Percentiles rank a stretch among this genome's conserved stretches.
phyloP scores from a whole-genome alignment of 2,113 vertebrate species.

The Channa maculata region DNA sequence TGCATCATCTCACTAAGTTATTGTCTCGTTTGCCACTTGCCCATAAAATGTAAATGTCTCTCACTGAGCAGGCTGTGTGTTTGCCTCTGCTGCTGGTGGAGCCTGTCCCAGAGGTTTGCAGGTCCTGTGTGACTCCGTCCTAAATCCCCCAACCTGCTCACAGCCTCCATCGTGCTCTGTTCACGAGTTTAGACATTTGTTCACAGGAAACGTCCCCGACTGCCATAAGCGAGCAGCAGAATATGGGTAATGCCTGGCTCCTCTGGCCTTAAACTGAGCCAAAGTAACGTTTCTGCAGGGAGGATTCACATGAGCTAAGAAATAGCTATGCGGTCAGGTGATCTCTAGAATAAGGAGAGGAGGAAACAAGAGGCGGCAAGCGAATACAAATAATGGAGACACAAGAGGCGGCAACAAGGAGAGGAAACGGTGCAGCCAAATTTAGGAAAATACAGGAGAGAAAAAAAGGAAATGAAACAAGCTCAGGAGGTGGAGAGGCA shows the following conservation, averaged over 20 bases:
- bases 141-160: background rate
- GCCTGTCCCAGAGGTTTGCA: background rate
- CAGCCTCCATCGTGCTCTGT: background rate
- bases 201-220: background rate
- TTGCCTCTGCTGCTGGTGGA: no score
- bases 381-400: no score
- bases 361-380: background rate
- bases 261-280: background rate
- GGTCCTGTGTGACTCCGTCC: background rate
- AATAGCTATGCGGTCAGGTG: background rate
- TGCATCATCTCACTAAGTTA: background rate
- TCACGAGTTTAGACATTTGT: background rate
- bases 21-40: no score
- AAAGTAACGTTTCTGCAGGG: background rate
- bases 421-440: no score
- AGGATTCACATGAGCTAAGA: background rate
- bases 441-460: no score
- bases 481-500: background rate
- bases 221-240: background rate
- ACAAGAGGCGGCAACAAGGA: no score
- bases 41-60: no score
- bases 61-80: no score
- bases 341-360: background rate
- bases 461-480: background rate
- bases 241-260: background rate